Evolutionary conservation across 1,140 invertebrate genomes (phyloP), one percentile per base, ranked within the genome.

Genomic region (Brachionus rubens): DNA sequence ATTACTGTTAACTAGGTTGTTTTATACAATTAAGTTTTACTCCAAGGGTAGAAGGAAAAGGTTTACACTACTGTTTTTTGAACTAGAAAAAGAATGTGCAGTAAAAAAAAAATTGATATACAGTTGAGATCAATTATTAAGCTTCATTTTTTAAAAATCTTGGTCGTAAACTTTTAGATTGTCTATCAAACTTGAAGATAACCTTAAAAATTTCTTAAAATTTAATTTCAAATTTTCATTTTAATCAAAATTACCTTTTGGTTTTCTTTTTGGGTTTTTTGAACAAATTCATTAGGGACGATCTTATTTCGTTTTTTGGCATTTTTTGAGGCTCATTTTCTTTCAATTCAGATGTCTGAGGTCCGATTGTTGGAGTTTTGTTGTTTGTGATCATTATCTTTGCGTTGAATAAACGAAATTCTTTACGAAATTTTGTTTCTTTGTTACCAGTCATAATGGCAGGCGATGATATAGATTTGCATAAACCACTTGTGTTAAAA

Each of bases 181-280:
- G 26, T 54, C 52, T 5, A 4, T 30, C 52, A 28, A 21, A 54
- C 52, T 54, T 14, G 52, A 54, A 26, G 52, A 54, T n/a, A 54
- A 28, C 33, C 52, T 54, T 14, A 28, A 12, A 16, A 54, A 54
- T 54, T 12, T 14, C 21, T 48, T 3, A 48, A 48, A 30, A 54
- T 54, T 30, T 54, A 28, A 10, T 7, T 21, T 52, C 3, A 1
- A 24, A 54, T 28, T 30, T n/a, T n/a, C n/a, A n/a, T 6, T 28
- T 28, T 2, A 50, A n/a, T 30, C 16, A 10, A 26, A 26, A 21
- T 26, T 30, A 54, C 52, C 52, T 54, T 54, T 54, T 54, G 12
- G 26, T n/a, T 54, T 54, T 54, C 10, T 54, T 54, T 28, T 54
- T 54, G 1, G 52, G 52, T 54, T 54, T 54, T 54, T 54, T 54